Base-by-base conservation (phyloP, 2,797 vertebrate genomes). In the Enteromius unitaeniatus region DNA sequence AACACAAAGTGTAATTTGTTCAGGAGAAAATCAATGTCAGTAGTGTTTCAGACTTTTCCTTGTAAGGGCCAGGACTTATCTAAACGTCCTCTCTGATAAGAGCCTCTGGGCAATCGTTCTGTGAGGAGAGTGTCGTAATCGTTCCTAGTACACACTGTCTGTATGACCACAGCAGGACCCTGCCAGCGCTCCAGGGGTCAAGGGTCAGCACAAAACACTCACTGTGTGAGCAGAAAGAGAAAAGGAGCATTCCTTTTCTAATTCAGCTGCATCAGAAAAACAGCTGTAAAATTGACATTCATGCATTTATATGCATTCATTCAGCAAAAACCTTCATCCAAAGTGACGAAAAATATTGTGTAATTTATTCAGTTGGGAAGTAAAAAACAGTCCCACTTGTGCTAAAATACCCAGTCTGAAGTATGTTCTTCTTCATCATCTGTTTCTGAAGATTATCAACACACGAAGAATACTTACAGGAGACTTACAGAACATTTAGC, bases 141-240 rank as follows among this genome's bases (percentile, higher is more conserved):
- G 60, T 53, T 55, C n/a, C 80, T 15, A 78, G 84, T 85, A 89
- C 86, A 86, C 31, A 84, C 53, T 82, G 87, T 84, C 70, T 47
- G 68, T 70, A 84, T 75, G 83, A 87, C 87, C 90, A 86, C 64
- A 87, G 17, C 51, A 34, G 73, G 82, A 45, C 49, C 19, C 72
- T 47, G 65, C 49, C 85, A 73, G 73, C 65, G 88, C 90, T 90
- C 88, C 90, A 90, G 87, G 82, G 92, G 91, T 91, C 89, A 93
- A 93, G 92, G 87, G 87, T 92, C 53, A 60, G 58, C 23, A 15
- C 13, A 62, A 62, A 62, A 28, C 58, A 62, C 58, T 14, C 13
- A 31, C 60, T 15, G 60, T 62, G 28, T 47, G 13, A 26, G 23
- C 28, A 31, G 60, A 64, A 64, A 64, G 5, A 1, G 28, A 17